phyloP scores from a whole-genome alignment of 2,797 vertebrate species.

The Sebastes glaucus region DNA sequence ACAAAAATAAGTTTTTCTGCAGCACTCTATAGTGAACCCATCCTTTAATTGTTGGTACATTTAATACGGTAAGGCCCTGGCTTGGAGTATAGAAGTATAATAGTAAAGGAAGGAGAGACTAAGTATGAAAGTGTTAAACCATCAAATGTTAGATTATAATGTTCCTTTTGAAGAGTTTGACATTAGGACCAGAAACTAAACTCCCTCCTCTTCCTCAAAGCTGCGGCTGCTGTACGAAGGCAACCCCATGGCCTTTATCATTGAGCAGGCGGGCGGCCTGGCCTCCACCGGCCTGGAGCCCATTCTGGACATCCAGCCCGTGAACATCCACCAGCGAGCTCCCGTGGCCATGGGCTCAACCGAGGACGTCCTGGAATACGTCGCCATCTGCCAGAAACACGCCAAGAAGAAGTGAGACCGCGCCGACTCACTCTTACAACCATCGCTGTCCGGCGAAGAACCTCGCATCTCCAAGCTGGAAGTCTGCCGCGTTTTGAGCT shows the following conservation, averaged over 20 bases:
- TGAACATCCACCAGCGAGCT: slow-evolving; percentile 88
- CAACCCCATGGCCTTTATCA: slow-evolving; percentile 95
- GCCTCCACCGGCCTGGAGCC: slow-evolving; percentile 90
- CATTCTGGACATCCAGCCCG: slow-evolving; percentile 91
- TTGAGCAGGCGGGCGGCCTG: slow-evolving; percentile 94
- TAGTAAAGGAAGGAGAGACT: background rate
- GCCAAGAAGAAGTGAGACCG: slow-evolving; percentile 65
- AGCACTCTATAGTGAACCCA: background rate
- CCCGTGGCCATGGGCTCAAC: slow-evolving; percentile 91
- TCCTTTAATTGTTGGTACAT: background rate
- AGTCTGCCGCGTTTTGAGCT: background rate
- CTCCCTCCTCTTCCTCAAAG: slow-evolving; percentile 66
- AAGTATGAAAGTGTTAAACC: background rate
- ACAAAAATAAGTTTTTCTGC: no score
- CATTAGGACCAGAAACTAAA: background rate
- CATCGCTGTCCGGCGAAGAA: fast-evolving
- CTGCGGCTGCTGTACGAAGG: slow-evolving; percentile 95
- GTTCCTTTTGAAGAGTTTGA: background rate
- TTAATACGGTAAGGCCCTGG: background rate
- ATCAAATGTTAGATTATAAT: background rate
- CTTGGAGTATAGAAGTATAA: background rate
- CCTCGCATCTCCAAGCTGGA: background rate
- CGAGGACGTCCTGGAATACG: slow-evolving; percentile 92
- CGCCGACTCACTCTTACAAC: background rate
- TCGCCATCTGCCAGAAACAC: slow-evolving; percentile 88